Conservation (phyloP, 1,140 invertebrate genomes). For the Bilobella aurantiaca region DNA sequence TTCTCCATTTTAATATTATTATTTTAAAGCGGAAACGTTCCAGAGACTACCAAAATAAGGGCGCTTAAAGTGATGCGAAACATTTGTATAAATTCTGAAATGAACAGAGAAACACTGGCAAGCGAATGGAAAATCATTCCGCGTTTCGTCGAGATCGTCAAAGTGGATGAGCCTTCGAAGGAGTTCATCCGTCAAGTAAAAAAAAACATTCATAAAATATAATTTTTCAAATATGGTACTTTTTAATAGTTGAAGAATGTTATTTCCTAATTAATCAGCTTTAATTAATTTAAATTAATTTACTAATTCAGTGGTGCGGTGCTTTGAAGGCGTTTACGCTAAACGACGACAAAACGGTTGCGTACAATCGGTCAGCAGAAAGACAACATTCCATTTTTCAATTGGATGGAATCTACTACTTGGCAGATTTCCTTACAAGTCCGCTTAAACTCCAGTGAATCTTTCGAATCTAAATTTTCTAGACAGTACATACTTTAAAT, state of each 20-base stretch:
- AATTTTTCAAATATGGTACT: too few relatives aligned
- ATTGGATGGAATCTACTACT: neutral
- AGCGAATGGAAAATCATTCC: constrained; percentile 4
- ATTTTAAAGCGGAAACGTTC: constrained; percentile 9
- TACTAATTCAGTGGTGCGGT: constrained; percentile 27
- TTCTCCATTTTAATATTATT: constrained; percentile 9
- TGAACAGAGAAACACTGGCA: constrained; percentile 22
- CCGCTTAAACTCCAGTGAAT: neutral
- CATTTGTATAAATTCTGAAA: constrained; percentile 27
- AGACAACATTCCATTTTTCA: constrained; percentile 19
- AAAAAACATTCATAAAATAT: neutral
- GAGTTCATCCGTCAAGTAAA: constrained; percentile 18
- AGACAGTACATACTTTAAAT: neutral
- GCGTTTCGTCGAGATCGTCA: constrained; percentile 15
- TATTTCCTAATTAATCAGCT: neutral
- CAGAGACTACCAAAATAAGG: constrained; percentile 15
- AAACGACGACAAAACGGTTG: constrained; percentile 18
- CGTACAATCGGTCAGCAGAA: constrained; percentile 24
- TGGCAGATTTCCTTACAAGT: constrained; percentile 4
- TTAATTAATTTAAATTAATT: neutral
- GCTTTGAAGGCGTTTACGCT: constrained; percentile 20
- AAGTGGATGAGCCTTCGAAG: constrained; percentile 3
- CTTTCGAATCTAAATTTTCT: neutral
- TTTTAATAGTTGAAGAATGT: too few relatives aligned
- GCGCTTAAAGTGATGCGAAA: constrained; percentile 25